Evolutionary conservation across 1,140 invertebrate genomes (phyloP).

Genomic region (Calephelis virginiensis): DNA sequence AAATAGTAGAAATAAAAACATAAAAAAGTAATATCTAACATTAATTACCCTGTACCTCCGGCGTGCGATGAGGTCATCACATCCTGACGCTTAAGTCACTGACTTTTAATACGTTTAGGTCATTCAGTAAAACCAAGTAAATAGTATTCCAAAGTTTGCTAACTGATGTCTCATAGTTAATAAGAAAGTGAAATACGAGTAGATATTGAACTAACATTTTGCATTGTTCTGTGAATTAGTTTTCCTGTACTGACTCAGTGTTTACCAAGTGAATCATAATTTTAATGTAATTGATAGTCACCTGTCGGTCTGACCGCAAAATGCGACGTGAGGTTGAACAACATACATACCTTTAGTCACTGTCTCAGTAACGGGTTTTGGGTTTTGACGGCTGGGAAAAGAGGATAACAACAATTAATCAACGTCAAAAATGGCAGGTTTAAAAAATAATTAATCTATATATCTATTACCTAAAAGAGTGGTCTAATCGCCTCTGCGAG

Average conservation of each 20-base stretch:
- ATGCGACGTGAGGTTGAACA: slow-evolving; percentile 18
- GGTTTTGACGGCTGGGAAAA: slow-evolving; percentile 5
- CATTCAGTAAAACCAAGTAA: too few relatives aligned
- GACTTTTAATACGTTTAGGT: too few relatives aligned
- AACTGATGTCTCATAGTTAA: background rate
- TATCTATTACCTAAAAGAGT: too few relatives aligned
- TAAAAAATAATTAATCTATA: too few relatives aligned
- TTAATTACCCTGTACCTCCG: too few relatives aligned
- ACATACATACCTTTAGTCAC: slow-evolving; percentile 21
- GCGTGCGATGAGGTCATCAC: too few relatives aligned
- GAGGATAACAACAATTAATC: slow-evolving; percentile 3
- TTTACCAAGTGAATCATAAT: slow-evolving; percentile 24
- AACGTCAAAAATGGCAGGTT: slow-evolving; percentile 5
- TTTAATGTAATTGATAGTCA: slow-evolving; percentile 17
- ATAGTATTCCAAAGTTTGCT: too few relatives aligned
- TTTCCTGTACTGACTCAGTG: slow-evolving; percentile 23
- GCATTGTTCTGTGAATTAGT: slow-evolving; percentile 2
- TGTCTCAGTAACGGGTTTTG: slow-evolving; percentile 11
- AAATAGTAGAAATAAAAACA: too few relatives aligned
- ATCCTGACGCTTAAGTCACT: too few relatives aligned
- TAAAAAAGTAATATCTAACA: too few relatives aligned
- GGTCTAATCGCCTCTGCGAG: too few relatives aligned
- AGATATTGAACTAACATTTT: background rate
- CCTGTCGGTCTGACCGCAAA: slow-evolving; percentile 21
- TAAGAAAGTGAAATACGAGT: background rate